These are phyloP conservation scores for Julus scandinavius DNA, from an alignment of 2,888 invertebrate species.

Conservation along the genomic window DNA sequence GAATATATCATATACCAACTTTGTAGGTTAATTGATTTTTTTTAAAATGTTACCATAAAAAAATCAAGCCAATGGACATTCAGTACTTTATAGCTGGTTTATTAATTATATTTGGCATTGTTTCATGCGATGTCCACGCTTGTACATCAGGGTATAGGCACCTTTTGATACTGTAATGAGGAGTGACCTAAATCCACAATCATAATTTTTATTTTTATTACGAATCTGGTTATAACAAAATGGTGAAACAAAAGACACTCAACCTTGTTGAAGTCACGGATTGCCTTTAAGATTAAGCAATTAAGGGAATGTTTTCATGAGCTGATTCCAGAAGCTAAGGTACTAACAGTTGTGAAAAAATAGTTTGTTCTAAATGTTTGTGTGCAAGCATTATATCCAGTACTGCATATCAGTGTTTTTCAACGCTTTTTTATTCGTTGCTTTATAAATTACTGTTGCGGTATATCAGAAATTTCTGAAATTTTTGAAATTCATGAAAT, in stretches of 20 bases:
- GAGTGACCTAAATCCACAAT: neutral
- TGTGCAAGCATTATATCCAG: too few species aligned
- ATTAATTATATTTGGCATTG: neutral
- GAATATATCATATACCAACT: neutral
- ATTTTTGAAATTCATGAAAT: too few species aligned
- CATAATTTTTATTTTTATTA: neutral
- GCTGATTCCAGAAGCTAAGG: neutral
- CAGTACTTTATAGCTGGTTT: too few species aligned
- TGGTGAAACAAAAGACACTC: neutral
- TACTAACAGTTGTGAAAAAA: too few species aligned
- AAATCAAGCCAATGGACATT: neutral
- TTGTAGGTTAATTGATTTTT: neutral
- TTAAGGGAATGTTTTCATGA: neutral
- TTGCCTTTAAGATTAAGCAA: neutral
- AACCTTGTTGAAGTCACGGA: conserved; percentile 13
- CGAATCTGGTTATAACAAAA: neutral
- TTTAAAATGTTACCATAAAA: neutral
- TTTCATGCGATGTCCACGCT: neutral
- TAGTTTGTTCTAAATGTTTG: too few species aligned
- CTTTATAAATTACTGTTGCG: too few species aligned
- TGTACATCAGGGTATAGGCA: neutral
- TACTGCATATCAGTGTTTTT: too few species aligned
- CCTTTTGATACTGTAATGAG: neutral
- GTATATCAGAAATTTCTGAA: too few species aligned
- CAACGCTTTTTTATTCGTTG: too few species aligned